Base-by-base conservation (phyloP, 1,140 invertebrate species). In the Acromyrmex echinatior region DNA sequence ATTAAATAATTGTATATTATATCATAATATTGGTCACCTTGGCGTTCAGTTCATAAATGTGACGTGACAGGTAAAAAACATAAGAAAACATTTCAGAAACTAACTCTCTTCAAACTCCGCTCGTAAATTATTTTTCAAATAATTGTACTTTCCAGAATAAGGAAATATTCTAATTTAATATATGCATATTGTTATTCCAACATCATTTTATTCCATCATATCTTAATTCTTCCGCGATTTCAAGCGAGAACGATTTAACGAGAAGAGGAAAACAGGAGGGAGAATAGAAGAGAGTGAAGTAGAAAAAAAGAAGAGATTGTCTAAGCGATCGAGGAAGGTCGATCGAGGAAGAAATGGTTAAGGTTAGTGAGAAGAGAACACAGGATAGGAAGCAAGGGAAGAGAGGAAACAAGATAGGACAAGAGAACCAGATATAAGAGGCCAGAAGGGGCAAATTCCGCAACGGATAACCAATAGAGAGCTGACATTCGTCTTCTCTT, bases 401-500 rank as follows among this genome's bases (percentile, higher is more conserved):
- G 81, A 89, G 85, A 81, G 77, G 86, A 71, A 73, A 71, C 76
- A 78, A 80, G 89, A 60, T 81, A 82, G 79, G 81, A 74, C n/a
- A 71, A 77, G 65, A 53, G 74, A 86, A 35, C 25, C 87, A 87
- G 84, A 56, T 86, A 77, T 85, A 86, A 80, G 76, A 88, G 78
- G 88, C 76, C 71, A 90, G 92, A 92, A 92, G 90, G 90, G 88
- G 87, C 88, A 92, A 92, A 94, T 93, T 93, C 92, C 91, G 91
- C 92, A 93, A 93, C 93, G 91, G 93, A 92, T 91, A 88, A 90
- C 86, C 49, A 81, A 81, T 39, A 91, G 90, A 66, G 39, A 66
- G 39, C 92, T 92, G 92, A 90, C 93, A 95, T 94, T 95, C 94
- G 93, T 94, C 91, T 31, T 39, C 31, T 63, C 21, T 77, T 0